Base-by-base conservation (phyloP, 2,113 vertebrate species). In the Clarias magur region DNA sequence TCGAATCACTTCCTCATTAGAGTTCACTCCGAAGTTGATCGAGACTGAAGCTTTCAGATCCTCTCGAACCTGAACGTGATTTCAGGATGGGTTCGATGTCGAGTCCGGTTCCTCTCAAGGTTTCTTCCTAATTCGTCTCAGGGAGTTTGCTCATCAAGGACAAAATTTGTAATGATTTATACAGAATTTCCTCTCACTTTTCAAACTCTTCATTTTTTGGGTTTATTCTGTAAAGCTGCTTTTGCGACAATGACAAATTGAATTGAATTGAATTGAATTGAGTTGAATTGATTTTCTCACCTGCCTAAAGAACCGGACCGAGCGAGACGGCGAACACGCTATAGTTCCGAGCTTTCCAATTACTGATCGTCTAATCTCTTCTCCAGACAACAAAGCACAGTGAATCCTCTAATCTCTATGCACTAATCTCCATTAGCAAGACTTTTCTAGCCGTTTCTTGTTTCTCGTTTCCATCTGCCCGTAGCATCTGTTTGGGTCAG, bases 401-500 rank as follows among this genome's bases (percentile, higher is more conserved):
- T 23, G 15, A 59, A 80, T 80, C 79, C 57, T 63, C 63, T 78
- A 63, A 87, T 81, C 15, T 53, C 83, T 82, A 60, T 27, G 23
- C 34, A 42, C 56, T 78, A 82, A 86, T 88, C 42, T 82, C 67
- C 25, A 27, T 84, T 54, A 81, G 62, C n/a, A 4, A 83, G 62
- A 65, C 81, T 27, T 27, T 54, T 83, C 62, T 83, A 85, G 16
- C 65, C 4, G 16, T 85, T 48, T 83, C 70, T 56, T 3, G 53
- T 56, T 79, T 56, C 79, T 68, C 38, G 34, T 83, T 72, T 60
- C 85, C 83, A 81, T 90, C 86, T 88, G 86, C 7, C 80, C 27
- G 6, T 78, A 75, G 82, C 80, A 67, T 89, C 80, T 84, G 88
- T 87, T 87, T 65, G 75, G 86, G 57, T 79, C 34, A 79, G 67